Evolutionary conservation across 1,140 invertebrate genomes (phyloP), one percentile per base, ranked within the genome.

Genomic region (Drosophila littoralis): DNA sequence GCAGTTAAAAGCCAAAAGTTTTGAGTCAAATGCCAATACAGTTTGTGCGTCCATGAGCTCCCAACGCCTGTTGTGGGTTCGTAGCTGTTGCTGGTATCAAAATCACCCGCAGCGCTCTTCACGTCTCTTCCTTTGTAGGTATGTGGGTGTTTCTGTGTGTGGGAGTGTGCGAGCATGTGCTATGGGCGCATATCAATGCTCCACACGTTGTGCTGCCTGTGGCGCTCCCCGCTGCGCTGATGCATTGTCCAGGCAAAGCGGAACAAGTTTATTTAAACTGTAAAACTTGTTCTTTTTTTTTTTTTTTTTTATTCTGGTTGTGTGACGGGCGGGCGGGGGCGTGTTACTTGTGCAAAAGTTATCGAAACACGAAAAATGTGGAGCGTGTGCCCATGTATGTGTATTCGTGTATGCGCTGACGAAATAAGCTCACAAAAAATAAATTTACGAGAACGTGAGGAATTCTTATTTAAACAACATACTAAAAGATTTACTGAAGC

Each of bases 181-280:
- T 67, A 64, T 76, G 54, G 80, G 84, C 71, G 50, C 70, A 89
- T 89, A 84, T 89, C 77, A 89, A 84, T 84, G 80, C 64, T 70
- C 77, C 70, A 78, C 80, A 88, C 79, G 83, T 79, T 79, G 50
- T 81, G 72, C 66, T 78, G 46, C 54, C 48, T 9, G 42, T n/a
- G 6, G 17, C 40, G 7, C 46, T 15, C 43, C 32, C 66, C 48
- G 32, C 52, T 61, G 38, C 35, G 51, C 22, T 42, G 42, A 63
- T 79, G 68, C 72, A 86, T 86, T 86, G 82, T 88, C 84, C 79
- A 77, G 58, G 61, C 77, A 63, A 52, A 72, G 61, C 73, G 59
- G 84, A 79, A 88, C 83, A 88, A 88, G 83, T 88, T 89, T 89
- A 88, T 88, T 88, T 88, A 88, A 88, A 88, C 84, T 88, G 79